These are phyloP conservation scores for Aptenodytes patagonicus DNA, from an alignment of 2,113 vertebrate species.

Conservation along the genomic window DNA sequence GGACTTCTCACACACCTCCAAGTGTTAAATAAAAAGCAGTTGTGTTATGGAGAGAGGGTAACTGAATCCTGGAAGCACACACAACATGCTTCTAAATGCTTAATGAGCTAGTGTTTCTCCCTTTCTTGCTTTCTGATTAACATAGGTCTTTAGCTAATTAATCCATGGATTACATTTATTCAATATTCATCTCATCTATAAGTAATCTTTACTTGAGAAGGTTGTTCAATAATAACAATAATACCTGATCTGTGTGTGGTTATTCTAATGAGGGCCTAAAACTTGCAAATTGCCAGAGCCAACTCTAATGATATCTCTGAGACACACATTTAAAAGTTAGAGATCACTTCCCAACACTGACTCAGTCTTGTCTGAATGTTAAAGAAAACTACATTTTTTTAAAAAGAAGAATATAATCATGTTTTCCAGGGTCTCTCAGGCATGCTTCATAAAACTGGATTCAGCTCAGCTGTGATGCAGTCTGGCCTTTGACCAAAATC, in stretches of 20 bases:
- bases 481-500: neutral
- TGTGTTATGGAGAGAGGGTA: conserved; percentile 54
- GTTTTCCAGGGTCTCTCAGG: neutral
- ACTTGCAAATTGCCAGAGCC: neutral
- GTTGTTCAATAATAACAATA: neutral
- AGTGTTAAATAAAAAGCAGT: conserved; percentile 60
- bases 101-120: conserved; percentile 59
- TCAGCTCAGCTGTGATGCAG: neutral
- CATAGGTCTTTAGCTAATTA: conserved; percentile 62
- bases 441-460: neutral
- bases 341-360: neutral
- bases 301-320: neutral
- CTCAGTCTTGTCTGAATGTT: neutral
- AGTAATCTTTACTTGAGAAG: conserved; percentile 33
- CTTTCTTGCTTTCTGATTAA: conserved; percentile 62
- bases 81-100: conserved; percentile 58
- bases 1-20: neutral
- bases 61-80: conserved; percentile 38
- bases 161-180: conserved; percentile 55
- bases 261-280: neutral
- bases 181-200: conserved; percentile 54
- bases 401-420: rapidly evolving
- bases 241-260: neutral
- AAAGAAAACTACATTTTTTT: neutral
- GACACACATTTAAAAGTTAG: neutral